Percentiles rank a stretch among this genome's conserved stretches.
phyloP scores from a whole-genome alignment of 2,888 invertebrate genomes.

The Alitta virens region DNA sequence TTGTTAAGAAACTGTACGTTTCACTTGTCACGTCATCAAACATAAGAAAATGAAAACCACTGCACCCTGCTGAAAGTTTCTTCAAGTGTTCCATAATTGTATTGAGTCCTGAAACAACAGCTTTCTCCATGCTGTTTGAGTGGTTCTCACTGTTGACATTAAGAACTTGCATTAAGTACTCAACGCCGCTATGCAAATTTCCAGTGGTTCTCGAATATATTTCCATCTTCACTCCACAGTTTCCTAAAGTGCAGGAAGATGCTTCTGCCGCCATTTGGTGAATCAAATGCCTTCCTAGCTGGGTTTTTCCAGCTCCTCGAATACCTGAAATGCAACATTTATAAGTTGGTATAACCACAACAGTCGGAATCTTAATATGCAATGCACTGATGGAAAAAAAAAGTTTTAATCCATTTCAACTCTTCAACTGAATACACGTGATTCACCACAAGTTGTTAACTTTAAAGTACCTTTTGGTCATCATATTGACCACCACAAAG shows the following conservation, averaged over 20 bases:
- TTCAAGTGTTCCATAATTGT: background rate
- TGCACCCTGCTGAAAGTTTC: background rate
- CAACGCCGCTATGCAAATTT: background rate
- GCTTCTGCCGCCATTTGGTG: background rate
- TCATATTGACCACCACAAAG: too few species aligned
- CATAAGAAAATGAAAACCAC: background rate
- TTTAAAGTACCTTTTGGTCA: too few species aligned
- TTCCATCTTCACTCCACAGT: background rate
- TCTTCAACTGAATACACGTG: too few species aligned
- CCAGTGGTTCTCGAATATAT: background rate
- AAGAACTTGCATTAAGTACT: background rate
- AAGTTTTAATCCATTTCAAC: too few species aligned
- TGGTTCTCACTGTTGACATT: background rate
- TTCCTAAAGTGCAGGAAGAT: background rate
- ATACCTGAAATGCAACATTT: too few species aligned
- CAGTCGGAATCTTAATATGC: too few species aligned
- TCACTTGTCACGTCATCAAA: background rate
- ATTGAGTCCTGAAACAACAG: background rate
- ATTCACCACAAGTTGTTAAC: too few species aligned
- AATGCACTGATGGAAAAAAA: too few species aligned
- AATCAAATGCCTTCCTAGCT: background rate
- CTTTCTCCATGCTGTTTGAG: background rate
- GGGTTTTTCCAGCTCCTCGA: background rate
- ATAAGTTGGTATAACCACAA: too few species aligned
- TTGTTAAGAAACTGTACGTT: too few species aligned